Base-by-base conservation (phyloP, 2,797 vertebrate genomes). In the Enteromius afrohamiltoni region DNA sequence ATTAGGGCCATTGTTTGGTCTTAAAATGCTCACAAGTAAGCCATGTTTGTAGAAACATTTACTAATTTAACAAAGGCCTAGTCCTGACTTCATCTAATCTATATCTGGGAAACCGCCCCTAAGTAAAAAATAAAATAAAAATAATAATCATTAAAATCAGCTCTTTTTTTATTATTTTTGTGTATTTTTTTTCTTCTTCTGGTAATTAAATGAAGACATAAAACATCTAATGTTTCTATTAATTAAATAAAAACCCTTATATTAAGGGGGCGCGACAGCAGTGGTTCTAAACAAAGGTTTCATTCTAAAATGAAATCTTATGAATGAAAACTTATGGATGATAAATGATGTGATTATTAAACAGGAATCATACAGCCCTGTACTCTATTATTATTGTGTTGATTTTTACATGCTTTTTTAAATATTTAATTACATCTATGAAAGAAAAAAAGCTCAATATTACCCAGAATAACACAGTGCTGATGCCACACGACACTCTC, bases 381-480 rank as follows among this genome's bases (percentile, higher is more conserved):
- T 60, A 60, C 1, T 26, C 23, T 60, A 14, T 60, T 62, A 16
- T 29, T 16, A 29, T 26, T 1, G 2, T 62, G 29, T 34, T 34
- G 17, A 21, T 19, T 75, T 23, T 58, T 9, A 58, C 31, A 76
- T 58, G 19, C 4, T 10, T 34, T 47, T 51, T 37, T 19, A 16
- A 10, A 77, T 14, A 77, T 19, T 21, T 55, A 23, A 40, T 26
- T 19, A n/a, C 2, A 51, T 19, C 10, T 29, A 62, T 42, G 11
- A 37, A 21, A 26, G 16, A 45, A 17, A 45, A 23, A 31, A 31
- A 55, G 31, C 45, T 4, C n/a, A 26, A 67, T 11, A 51, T 89
- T 96, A 99, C 97, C 97, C 97, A 97, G 91, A 99, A 98, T 8
- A 98, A 70, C 83, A 99, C 96, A 0, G 97, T 97, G 31, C 96